A percentile compares a stretch with the other conserved stretches of the same genome.
phyloP scores from a whole-genome alignment of 2,888 invertebrate species.

The Pilophorus perplexus region DNA sequence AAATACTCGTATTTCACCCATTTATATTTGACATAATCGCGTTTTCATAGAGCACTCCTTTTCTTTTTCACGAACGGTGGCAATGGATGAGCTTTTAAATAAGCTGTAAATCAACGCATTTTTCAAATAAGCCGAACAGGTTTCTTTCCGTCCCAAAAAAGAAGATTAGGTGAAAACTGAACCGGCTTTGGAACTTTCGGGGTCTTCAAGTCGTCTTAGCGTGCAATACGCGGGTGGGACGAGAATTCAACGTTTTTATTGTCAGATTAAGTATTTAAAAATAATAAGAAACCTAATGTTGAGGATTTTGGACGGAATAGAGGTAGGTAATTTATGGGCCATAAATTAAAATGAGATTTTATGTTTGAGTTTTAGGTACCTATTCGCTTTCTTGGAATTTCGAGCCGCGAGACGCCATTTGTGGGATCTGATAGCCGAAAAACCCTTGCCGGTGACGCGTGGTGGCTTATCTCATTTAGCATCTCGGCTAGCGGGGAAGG shows the following conservation, averaged over 20 bases:
- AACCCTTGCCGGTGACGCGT: too few relatives aligned
- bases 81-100: slow-evolving; percentile 7
- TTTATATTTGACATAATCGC: slow-evolving; percentile 19
- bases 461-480: too few relatives aligned
- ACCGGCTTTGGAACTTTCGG: neutral
- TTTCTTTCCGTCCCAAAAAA: neutral
- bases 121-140: neutral
- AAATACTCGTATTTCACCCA: neutral
- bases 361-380: neutral
- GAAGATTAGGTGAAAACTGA: slow-evolving; percentile 26
- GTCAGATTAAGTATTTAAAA: slow-evolving; percentile 7
- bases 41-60: neutral
- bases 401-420: neutral
- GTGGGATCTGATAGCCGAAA: slow-evolving; percentile 1
- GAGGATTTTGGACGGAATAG: slow-evolving; percentile 1
- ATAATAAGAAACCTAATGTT: slow-evolving; percentile 7
- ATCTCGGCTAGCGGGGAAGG: too few relatives aligned
- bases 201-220: too few relatives aligned
- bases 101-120: slow-evolving; percentile 11
- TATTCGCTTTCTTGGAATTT: neutral
- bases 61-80: neutral
- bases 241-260: slow-evolving; percentile 14
- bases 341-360: neutral
- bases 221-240: too few relatives aligned
- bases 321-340: slow-evolving; percentile 5